Evolutionary conservation across 1,140 invertebrate genomes (phyloP), one percentile per base, ranked within the genome.

Genomic region (Matsumurasca onukii): DNA sequence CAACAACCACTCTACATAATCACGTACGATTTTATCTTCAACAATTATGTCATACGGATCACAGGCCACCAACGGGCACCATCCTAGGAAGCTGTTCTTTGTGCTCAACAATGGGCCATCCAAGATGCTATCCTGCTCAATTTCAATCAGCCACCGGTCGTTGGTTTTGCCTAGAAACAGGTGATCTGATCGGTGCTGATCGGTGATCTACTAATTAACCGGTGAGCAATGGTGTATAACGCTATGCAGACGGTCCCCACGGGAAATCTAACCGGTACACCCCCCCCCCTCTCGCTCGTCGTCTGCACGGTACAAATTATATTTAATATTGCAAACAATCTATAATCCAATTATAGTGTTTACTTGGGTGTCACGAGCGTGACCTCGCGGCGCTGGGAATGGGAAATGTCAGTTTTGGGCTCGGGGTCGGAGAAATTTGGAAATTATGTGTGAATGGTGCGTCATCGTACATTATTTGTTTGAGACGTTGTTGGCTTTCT

Each of bases 171-270:
- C 34, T 39, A 39, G 34, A 39, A 39, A 39, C 34, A 39, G 34
- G 5, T 39, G 34, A 39, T 39, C 34, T 39, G 34, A 39, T 39
- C 34, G 34, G 5, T n/a, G n/a, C 34, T 39, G 17, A 17, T 39
- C 34, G 17, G 5, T 39, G 34, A 9, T 39, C 5, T 9, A 17
- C 34, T 39, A 39, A 39, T 39, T 39, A 39, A 39, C 34, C 34
- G 34, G 30, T 30, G 22, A 25, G 68, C 71, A 67, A 65, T 65
- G 61, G 51, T 31, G 59, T 31, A 70, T 39, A 39, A 39, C 34
- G n/a, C n/a, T n/a, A n/a, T n/a, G n/a, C n/a, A 68, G 70, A 64
- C 69, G 66, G 71, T 64, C 65, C 31, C 27, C 34, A 57, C 51
- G 66, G 25, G 70, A 65, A 70, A 45, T 55, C 61, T 57, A 66